Base-by-base conservation (phyloP, 2,113 vertebrate species). In the Tamias sibiricus region DNA sequence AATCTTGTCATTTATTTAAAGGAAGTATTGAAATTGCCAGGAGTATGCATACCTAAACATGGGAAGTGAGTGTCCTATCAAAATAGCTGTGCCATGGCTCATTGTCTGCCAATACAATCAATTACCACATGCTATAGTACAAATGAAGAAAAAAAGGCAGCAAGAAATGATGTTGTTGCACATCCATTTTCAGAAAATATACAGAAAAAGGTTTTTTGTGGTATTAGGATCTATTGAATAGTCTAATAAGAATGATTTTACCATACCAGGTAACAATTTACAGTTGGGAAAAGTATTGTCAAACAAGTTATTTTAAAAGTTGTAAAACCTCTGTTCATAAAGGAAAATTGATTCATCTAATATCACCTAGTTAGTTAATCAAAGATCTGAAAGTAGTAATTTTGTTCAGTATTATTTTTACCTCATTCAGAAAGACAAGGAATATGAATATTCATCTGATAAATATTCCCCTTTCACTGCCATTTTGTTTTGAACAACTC, bases 121-220 rank as follows among this genome's bases (percentile, higher is more conserved):
- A 44, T 37, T 30, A 24, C 28, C 28, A 66, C 17, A 76, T 30
- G 37, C 3, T 26, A 47, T 8, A 72, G 32, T 42, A 83, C 3
- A n/a, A 77, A 82, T 35, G 44, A 32, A 83, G 59, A 8, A 44
- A 90, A 76, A 10, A 82, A 71, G 37, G 30, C 49, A 82, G 10
- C 35, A 80, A 42, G 32, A n/a, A 81, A 75, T 54, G 68, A 80
- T n/a, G n/a, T n/a, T 42, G 47, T 69, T 62, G 17, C 37, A 20
- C 20, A 85, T 30, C 49, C 81, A 37, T 74, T 92, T 92, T 49
- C 35, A 17, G 52, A 89, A 94, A 95, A 92, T 28, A 85, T 24
- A 82, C 2, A 75, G 72, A 54, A 81, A 40, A 64, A 28, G 28
- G 72, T 85, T 40, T 68, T 8, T 74, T 77, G 37, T 40, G 20